Base-by-base conservation (phyloP, 1,140 invertebrate species). In the Diorhabda elongata region DNA sequence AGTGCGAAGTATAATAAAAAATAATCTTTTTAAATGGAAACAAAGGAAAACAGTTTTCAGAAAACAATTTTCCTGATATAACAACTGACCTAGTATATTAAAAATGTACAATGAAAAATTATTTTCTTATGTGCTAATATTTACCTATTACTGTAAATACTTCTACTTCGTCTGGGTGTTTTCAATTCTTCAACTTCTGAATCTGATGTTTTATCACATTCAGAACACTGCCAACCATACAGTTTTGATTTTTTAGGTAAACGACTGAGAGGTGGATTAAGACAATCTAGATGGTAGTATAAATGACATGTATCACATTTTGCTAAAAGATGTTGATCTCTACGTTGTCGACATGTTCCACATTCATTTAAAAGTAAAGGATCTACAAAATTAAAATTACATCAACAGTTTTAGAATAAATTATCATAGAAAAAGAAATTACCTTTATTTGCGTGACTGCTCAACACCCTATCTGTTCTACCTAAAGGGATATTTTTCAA, bases 191-290 rank as follows among this genome's bases (percentile, higher is more conserved):
- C 85, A 1, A 87, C 84, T 73, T 92, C 90, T 0, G 91, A 92
- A 61, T 90, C 90, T 3, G 91, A 91, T 2, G 91, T 91, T 75
- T 93, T 94, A 78, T 94, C 92, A 76, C 93, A 95, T 80, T 95
- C 92, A 1, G 92, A 94, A 79, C 93, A 95, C 84, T 94, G 92
- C 96, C 96, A 98, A 75, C 95, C 95, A 87, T 93, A 87, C 3
- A 93, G 87, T 83, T 96, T 96, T 42, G 94, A 95, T 84, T 97
- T 97, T 80, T 95, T 96, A 1, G 97, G 97, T 83, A 98, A 92
- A 62, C 95, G 87, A 8, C 92, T 91, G 4, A 99, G 82, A 9
- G 95, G 95, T 41, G 96, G 96, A 79, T 93, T 92, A 59, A 98
- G 84, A 83, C 97, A 99, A 60, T 91, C 90, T 61, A 98, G 83